Conservation (phyloP, 2,113 vertebrate genomes). For the Neogale vison region DNA sequence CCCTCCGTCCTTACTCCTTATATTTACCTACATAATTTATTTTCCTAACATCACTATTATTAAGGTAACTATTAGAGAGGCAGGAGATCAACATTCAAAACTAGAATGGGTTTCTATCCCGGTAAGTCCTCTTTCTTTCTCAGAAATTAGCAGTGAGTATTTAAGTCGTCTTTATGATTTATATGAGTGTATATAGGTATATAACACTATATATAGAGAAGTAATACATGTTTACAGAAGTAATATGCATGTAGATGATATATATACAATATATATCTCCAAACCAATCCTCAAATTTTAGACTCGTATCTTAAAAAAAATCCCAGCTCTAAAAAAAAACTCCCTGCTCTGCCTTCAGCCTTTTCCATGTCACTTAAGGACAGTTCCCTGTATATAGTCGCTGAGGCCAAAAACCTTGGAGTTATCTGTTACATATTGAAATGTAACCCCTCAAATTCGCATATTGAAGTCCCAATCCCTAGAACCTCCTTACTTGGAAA, state of each 20-base stretch:
- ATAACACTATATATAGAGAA: not conserved
- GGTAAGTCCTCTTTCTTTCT: not conserved
- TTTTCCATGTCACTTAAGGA: not conserved
- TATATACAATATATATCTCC: not conserved
- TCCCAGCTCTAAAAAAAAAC: not conserved
- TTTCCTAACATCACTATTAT: not conserved
- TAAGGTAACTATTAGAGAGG: not conserved
- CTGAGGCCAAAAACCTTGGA: not conserved
- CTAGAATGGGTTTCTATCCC: not conserved
- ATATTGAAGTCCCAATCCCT: not conserved
- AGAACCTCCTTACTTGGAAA: slow-evolving; percentile 23
- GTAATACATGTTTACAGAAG: not conserved
- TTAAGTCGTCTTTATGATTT: not conserved
- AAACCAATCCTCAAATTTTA: not conserved
- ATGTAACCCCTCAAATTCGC: not conserved
- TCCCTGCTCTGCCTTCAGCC: not conserved
- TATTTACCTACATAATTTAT: not conserved
- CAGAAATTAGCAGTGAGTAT: not conserved
- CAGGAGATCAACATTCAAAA: not conserved
- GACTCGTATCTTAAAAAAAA: not conserved
- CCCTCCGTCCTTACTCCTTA: not conserved
- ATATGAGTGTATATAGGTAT: not conserved
- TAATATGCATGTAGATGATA: not conserved
- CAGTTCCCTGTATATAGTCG: not conserved
- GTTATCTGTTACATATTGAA: not conserved